Conservation (phyloP, 2,797 vertebrate species). For the Neostethus bicornis region DNA sequence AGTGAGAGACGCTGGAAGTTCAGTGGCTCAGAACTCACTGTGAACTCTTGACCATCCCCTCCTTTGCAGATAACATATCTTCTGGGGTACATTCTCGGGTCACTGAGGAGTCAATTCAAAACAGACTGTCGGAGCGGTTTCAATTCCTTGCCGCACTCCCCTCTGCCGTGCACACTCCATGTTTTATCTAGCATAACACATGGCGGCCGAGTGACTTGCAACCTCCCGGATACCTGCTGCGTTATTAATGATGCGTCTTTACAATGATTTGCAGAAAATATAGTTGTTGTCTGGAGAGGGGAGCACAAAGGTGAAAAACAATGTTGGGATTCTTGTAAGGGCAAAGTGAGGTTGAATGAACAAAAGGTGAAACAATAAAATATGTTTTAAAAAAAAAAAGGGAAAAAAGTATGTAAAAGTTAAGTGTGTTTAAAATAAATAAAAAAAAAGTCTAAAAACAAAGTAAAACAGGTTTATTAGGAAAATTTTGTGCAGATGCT, state of each 20-base stretch:
- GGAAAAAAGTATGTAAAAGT: not conserved
- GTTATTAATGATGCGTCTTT: slow-evolving; percentile 55
- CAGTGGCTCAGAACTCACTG: slow-evolving; percentile 37
- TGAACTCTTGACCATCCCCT: slow-evolving; percentile 64
- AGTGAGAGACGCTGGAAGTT: slow-evolving; percentile 28
- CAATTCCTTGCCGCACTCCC: slow-evolving; percentile 7
- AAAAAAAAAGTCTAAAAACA: too few relatives aligned
- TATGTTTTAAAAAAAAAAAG: not conserved
- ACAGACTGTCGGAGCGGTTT: slow-evolving; percentile 31
- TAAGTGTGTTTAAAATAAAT: too few relatives aligned
- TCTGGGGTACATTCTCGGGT: slow-evolving; percentile 55
- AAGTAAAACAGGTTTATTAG: too few relatives aligned
- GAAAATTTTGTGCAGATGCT: not conserved
- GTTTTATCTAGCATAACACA: slow-evolving; percentile 76
- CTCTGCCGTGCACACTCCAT: slow-evolving; percentile 43
- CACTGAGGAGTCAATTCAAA: slow-evolving; percentile 56
- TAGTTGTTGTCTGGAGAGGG: not conserved
- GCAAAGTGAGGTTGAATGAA: slow-evolving; percentile 25
- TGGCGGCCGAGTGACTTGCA: slow-evolving; percentile 50
- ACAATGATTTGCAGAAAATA: slow-evolving; percentile 8
- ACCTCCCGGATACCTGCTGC: slow-evolving; percentile 52
- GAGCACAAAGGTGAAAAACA: slow-evolving; percentile 34
- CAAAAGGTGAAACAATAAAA: not conserved
- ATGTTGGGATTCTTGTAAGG: slow-evolving; percentile 28
- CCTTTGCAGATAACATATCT: slow-evolving; percentile 69